These are phyloP conservation scores for Andrena bucephala DNA, from an alignment of 2,888 invertebrate genomes.

Conservation along the genomic window DNA sequence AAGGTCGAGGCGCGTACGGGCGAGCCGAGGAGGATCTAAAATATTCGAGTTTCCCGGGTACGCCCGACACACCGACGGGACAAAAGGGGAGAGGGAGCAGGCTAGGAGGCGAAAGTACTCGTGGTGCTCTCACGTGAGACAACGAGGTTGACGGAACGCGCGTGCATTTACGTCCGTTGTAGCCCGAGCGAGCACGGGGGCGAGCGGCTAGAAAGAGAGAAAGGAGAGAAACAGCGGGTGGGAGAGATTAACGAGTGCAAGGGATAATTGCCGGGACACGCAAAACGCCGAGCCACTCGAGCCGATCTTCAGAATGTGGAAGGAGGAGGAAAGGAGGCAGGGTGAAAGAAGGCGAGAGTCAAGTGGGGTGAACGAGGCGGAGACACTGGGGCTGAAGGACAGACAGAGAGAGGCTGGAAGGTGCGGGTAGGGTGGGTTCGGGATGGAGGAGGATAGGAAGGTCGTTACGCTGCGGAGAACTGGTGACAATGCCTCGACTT, in stretches of 20 bases:
- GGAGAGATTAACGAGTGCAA: conserved; percentile 72
- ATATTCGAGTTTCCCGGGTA: conserved; percentile 44
- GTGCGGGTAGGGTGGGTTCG: not conserved
- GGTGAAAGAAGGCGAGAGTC: conserved; percentile 66
- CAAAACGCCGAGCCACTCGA: conserved; percentile 77
- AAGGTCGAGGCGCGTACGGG: conserved; percentile 11
- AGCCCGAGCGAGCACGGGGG: conserved; percentile 43
- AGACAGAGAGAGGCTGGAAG: conserved; percentile 19
- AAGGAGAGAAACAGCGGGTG: conserved; percentile 5
- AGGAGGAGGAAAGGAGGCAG: conserved; percentile 62
- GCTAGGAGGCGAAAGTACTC: conserved; percentile 47
- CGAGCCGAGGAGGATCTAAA: conserved; percentile 36
- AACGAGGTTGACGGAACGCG: conserved; percentile 76
- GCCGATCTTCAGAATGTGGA: conserved; percentile 76
- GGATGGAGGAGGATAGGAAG: conserved; percentile 48
- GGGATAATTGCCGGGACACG: conserved; percentile 80
- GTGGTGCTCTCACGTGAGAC: conserved; percentile 68
- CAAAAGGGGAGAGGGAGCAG: conserved; percentile 33
- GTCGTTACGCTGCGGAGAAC: conserved; percentile 71
- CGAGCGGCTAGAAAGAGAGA: not conserved
- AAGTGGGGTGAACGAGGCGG: conserved; percentile 60
- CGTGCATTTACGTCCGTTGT: conserved; percentile 72
- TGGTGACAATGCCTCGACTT: conserved; percentile 70
- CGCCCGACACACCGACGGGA: conserved; percentile 34
- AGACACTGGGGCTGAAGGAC: conserved; percentile 16